These are phyloP conservation scores for Lordiphosa mommai DNA, from an alignment of 1,140 invertebrate species.

Conservation along the genomic window DNA sequence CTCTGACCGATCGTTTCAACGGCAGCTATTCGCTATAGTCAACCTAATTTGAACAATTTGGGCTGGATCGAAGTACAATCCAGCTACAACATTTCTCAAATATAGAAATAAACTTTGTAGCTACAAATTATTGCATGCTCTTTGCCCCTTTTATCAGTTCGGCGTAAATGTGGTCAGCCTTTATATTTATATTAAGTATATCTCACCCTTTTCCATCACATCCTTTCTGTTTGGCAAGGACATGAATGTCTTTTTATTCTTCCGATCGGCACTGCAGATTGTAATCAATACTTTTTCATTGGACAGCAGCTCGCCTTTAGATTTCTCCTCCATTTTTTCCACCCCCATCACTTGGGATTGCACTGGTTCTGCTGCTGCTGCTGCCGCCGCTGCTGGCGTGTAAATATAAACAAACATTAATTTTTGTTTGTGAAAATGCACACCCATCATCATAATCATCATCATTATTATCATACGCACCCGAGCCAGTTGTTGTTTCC, in stretches of 20 bases:
- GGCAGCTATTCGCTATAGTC: too few relatives aligned
- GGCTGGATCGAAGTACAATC: too few relatives aligned
- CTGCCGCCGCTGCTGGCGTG: conserved; percentile 15
- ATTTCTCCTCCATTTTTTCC: conserved; percentile 36
- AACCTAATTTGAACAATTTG: too few relatives aligned
- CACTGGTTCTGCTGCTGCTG: background rate
- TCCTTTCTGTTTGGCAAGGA: conserved; percentile 61
- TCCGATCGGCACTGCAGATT: conserved; percentile 64
- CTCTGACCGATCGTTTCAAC: too few relatives aligned
- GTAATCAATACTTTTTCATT: conserved; percentile 66
- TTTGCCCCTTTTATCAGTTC: too few relatives aligned
- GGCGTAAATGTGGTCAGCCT: background rate
- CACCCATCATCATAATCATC: background rate
- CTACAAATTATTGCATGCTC: too few relatives aligned
- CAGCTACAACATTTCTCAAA: too few relatives aligned
- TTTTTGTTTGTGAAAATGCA: background rate
- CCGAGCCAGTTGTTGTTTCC: conserved; percentile 31
- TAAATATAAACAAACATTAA: conserved; percentile 4
- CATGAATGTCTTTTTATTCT: conserved; percentile 67
- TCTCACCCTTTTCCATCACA: conserved; percentile 63
- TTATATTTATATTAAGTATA: background rate
- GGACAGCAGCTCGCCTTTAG: conserved; percentile 30
- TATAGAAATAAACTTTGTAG: too few relatives aligned
- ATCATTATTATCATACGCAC: conserved; percentile 20
- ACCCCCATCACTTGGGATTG: conserved; percentile 37